phyloP scores from a whole-genome alignment of 2,797 vertebrate genomes.

The Lacerta bilineata region DNA sequence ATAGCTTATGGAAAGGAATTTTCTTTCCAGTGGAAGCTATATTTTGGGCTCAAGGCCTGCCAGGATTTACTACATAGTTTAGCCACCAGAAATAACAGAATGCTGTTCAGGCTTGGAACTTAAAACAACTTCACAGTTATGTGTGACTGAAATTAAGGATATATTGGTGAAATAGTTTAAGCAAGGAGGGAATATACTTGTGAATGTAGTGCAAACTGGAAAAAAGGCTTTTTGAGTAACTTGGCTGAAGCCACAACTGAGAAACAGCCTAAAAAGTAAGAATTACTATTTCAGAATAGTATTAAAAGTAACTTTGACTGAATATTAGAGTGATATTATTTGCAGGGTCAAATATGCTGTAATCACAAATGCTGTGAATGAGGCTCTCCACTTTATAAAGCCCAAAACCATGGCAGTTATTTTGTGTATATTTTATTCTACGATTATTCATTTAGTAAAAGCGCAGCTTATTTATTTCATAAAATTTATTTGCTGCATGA shows the following conservation, averaged over 20 bases:
- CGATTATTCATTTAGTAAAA: not conserved
- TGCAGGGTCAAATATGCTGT: not conserved
- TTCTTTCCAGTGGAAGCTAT: not conserved
- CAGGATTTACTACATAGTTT: not conserved
- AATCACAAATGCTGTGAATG: not conserved
- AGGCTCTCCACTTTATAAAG: not conserved
- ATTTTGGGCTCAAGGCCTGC: not conserved
- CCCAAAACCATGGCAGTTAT: not conserved
- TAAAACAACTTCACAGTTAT: not conserved
- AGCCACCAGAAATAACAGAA: not conserved
- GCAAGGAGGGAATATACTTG: not conserved
- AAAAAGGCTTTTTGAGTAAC: not conserved
- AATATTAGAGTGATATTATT: not conserved
- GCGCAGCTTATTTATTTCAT: too few species aligned
- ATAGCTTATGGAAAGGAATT: not conserved
- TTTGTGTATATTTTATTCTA: not conserved
- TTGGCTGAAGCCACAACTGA: not conserved
- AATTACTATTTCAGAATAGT: not conserved
- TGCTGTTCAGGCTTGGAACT: not conserved
- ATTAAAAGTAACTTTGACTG: not conserved
- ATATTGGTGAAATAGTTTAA: not conserved
- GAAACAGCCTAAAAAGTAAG: not conserved
- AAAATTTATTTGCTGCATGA: too few species aligned
- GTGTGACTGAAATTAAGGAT: not conserved
- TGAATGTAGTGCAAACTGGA: not conserved